These are phyloP conservation scores for Nycticorax nycticorax DNA, from an alignment of 2,113 vertebrate genomes.

Conservation along the genomic window DNA sequence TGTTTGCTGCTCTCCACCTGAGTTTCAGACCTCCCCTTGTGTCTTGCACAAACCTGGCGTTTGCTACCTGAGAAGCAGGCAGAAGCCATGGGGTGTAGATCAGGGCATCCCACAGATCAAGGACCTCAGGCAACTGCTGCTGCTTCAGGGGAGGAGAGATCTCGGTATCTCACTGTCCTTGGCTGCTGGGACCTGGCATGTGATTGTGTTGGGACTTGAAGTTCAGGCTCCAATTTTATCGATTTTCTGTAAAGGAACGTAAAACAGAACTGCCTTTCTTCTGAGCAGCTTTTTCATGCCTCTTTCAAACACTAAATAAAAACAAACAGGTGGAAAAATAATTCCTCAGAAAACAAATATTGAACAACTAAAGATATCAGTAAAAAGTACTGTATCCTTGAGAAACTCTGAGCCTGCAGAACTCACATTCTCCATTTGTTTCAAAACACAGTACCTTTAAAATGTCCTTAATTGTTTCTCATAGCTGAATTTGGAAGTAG, in stretches of 20 bases:
- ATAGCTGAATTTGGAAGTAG: background rate
- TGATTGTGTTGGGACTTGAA: background rate
- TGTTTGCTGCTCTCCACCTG: background rate
- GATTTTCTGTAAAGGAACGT: background rate
- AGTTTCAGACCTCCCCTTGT: background rate
- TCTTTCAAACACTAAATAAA: background rate
- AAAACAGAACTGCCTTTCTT: background rate
- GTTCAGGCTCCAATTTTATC: background rate
- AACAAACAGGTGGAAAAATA: background rate
- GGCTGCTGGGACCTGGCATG: background rate
- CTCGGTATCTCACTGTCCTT: background rate
- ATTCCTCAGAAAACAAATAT: background rate
- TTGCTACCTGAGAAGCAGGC: background rate
- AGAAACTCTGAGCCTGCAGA: background rate
- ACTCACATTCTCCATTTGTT: background rate
- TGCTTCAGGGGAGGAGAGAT: background rate
- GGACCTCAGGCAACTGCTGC: background rate
- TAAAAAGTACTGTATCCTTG: background rate
- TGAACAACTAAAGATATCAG: background rate
- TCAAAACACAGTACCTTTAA: background rate
- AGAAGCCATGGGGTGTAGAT: background rate
- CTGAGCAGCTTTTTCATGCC: background rate
- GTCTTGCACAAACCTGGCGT: background rate
- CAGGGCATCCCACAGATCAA: background rate
- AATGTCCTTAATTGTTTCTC: background rate